Evolutionary conservation across 2,888 invertebrate genomes (phyloP), one percentile per base, ranked within the genome.

Genomic region (Athripsodes cinereus): DNA sequence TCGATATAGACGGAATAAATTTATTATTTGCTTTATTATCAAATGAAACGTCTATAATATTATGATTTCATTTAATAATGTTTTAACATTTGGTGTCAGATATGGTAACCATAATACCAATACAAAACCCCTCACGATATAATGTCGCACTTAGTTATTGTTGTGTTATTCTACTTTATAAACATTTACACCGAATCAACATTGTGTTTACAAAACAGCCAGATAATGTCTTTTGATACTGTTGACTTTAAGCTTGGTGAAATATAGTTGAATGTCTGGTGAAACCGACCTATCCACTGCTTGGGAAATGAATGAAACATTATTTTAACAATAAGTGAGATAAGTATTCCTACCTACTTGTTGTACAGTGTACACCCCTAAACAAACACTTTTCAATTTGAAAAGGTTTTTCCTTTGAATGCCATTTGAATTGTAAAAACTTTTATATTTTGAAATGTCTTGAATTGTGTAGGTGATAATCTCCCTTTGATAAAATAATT

Each of bases 131-230:
- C 26, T 26, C 26, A 6, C 26, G 10, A 26, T 6, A 26, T 26
- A 26, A 26, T 26, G 26, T 26, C 26, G 3, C 26, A 26, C 26
- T 26, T n/a, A 40, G 8, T 40, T 40, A 40, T 40, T 40, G 40
- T 40, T 40, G n/a, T 13, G 13, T 40, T n/a, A 40, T 40, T 8
- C 40, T 40, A 40, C 40, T n/a, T 40, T 40, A 40, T 40, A 40
- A 40, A 40, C 40, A 40, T 40, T 40, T 40, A 40, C 40, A 40
- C 40, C 40, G 40, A 40, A 40, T 40, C 40, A 40, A 40, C 40
- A 40, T 40, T 40, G 40, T 40, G 40, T 40, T 40, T 40, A 40
- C 40, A 40, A 40, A 40, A 40, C 40, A 40, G 40, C 40, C 40
- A 40, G 40, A 40, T 40, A 40, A 40, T 40, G 40, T 40, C 40